These are phyloP conservation scores for Danio kyathit DNA, from an alignment of 2,797 vertebrate genomes.

Conservation along the genomic window DNA sequence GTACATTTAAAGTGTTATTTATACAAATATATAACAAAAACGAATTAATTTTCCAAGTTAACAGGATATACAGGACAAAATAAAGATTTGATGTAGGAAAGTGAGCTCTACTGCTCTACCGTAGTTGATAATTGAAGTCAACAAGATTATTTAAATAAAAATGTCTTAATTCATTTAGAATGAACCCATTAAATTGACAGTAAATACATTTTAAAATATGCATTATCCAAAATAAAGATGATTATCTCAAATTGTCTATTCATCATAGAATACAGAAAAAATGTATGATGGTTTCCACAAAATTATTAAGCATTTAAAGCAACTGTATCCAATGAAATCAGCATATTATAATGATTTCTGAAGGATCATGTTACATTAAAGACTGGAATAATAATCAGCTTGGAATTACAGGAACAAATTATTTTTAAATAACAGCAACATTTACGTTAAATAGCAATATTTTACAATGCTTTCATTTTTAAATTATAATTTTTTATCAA, in stretches of 20 bases:
- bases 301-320: not conserved
- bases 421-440: not conserved
- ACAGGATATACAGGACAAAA: not conserved
- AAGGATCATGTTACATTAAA: too few relatives aligned
- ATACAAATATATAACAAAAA: not conserved
- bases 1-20: not conserved
- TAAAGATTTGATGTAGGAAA: not conserved
- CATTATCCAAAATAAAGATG: not conserved
- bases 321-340: not conserved
- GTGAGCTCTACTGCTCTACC: not conserved
- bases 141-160: not conserved
- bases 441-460: not conserved
- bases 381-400: too few relatives aligned
- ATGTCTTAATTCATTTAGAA: not conserved
- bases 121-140: not conserved
- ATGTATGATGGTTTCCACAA: not conserved
- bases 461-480: not conserved
- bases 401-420: too few relatives aligned
- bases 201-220: not conserved
- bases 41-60: not conserved
- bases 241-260: not conserved
- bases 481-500: not conserved
- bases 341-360: not conserved
- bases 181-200: not conserved
- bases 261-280: not conserved